Conservation (phyloP, 2,888 invertebrate species). For the Mimas tiliae region DNA sequence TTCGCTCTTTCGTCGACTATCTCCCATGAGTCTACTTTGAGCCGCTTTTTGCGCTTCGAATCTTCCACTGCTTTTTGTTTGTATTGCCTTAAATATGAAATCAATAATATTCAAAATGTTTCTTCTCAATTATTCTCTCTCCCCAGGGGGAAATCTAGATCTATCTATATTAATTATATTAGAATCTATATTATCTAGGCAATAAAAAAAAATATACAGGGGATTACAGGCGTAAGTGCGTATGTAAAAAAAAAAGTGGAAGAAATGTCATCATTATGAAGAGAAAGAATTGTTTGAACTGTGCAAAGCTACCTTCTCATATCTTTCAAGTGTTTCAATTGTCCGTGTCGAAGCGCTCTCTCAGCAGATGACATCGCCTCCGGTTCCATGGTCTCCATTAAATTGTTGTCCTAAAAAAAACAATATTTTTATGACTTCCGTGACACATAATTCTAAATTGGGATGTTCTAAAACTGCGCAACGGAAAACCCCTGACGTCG, state of each 20-base stretch:
- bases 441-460: neutral
- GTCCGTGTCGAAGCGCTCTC: constrained; percentile 93
- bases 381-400: constrained; percentile 79
- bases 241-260: no score
- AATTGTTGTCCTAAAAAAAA: constrained; percentile 83
- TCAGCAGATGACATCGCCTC: constrained; percentile 88
- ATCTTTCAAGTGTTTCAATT: constrained; percentile 93
- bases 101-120: neutral
- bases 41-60: constrained; percentile 88
- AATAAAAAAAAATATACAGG: no score
- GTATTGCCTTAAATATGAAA: constrained; percentile 80
- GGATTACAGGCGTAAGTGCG: no score
- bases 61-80: constrained; percentile 86
- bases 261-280: no score
- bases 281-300: no score
- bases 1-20: constrained; percentile 86
- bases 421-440: neutral
- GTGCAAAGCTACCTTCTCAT: constrained; percentile 90
- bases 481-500: no score
- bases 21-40: constrained; percentile 89
- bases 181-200: no score
- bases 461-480: no score
- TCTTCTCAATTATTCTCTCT: no score
- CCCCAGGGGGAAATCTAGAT: no score
- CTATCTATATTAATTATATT: no score